phyloP scores from a whole-genome alignment of 2,113 vertebrate species.

The Phylloscopus trochiloides region DNA sequence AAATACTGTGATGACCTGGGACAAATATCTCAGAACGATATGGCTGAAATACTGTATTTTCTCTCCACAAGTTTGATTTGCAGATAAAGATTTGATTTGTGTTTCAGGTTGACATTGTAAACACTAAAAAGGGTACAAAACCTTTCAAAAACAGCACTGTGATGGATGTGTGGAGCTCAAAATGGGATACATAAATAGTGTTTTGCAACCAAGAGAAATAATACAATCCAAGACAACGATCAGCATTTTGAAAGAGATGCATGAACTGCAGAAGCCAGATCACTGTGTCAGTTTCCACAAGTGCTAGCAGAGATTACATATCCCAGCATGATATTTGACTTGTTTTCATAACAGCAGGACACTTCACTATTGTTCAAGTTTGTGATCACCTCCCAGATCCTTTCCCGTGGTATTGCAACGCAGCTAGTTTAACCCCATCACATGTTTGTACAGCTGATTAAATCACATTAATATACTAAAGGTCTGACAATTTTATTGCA shows the following conservation, averaged over 20 bases:
- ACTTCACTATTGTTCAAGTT: background rate
- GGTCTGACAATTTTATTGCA: background rate
- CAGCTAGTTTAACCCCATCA: background rate
- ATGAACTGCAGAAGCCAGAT: background rate
- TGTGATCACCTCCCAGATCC: background rate
- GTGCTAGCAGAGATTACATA: background rate
- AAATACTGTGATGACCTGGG: background rate
- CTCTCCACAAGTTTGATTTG: background rate
- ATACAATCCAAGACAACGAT: background rate
- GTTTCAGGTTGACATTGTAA: background rate
- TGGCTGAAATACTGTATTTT: background rate
- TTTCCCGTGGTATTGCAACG: background rate
- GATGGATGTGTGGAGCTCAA: background rate
- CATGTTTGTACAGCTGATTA: background rate
- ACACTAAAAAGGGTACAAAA: background rate
- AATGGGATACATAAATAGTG: background rate
- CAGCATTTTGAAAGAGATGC: background rate
- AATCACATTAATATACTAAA: background rate
- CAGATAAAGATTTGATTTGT: background rate
- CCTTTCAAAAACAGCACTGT: background rate
- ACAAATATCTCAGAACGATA: background rate
- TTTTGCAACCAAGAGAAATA: background rate
- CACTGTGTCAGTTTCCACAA: background rate
- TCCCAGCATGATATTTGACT: background rate
- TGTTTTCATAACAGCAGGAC: background rate